Evolutionary conservation across 2,797 vertebrate species (phyloP).

Genomic region (Acrocephalus scirpaceus): DNA sequence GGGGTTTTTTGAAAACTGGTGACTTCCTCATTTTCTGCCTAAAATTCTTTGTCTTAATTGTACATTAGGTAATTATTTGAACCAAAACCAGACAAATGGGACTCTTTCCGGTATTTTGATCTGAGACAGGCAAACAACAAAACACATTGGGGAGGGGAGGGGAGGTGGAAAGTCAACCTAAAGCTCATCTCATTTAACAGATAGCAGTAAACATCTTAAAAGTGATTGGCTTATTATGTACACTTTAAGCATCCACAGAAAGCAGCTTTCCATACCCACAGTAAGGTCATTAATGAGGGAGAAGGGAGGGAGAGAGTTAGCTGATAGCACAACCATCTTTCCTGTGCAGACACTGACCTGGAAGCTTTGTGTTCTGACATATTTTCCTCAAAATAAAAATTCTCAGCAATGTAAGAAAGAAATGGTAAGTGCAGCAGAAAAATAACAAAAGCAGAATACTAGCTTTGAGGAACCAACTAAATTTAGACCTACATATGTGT

Average conservation of each 20-base stretch:
- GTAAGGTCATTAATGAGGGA: neutral
- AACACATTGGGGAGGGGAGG: rapidly evolving
- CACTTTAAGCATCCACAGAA: neutral
- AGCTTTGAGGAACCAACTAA: neutral
- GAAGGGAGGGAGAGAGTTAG: neutral
- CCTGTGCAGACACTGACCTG: neutral
- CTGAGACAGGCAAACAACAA: neutral
- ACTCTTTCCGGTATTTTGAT: neutral
- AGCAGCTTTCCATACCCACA: slow-evolving; percentile 7
- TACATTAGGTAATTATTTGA: neutral
- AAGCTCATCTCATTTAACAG: slow-evolving; percentile 39
- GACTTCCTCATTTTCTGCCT: neutral
- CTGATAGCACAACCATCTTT: neutral
- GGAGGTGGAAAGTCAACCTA: neutral
- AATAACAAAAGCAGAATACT: neutral
- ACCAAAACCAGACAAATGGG: neutral
- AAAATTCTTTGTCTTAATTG: neutral
- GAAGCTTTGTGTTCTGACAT: neutral
- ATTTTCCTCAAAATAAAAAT: neutral
- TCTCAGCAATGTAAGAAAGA: neutral
- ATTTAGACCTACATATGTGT: neutral
- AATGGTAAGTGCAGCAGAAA: neutral
- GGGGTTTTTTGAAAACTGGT: neutral
- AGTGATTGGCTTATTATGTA: slow-evolving; percentile 18
- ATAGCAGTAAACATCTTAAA: slow-evolving; percentile 15